phyloP scores from a whole-genome alignment of 2,113 vertebrate species.

The Onychostruthus taczanowskii region DNA sequence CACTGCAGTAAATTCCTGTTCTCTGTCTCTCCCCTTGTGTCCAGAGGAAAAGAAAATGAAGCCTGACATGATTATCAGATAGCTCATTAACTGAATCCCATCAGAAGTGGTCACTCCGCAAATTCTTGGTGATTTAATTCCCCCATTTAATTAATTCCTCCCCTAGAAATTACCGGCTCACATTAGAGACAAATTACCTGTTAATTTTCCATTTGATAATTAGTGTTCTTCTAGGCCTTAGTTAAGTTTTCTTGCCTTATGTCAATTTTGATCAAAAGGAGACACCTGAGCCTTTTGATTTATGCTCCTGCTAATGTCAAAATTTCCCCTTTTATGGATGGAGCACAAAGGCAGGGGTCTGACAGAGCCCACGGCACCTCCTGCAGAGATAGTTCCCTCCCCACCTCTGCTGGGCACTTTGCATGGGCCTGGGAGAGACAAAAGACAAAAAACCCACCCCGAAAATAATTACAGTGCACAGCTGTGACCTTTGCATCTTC shows the following conservation, averaged over 20 bases:
- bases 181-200: slow-evolving; percentile 28
- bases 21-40: background rate
- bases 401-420: background rate
- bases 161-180: background rate
- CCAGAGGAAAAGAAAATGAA: slow-evolving; percentile 1
- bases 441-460: background rate
- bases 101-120: background rate
- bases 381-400: background rate
- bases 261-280: background rate
- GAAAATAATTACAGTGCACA: background rate
- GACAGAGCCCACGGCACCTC: background rate
- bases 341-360: background rate
- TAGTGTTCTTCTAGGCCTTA: background rate
- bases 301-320: background rate
- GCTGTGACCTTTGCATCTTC: background rate
- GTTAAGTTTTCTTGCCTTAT: background rate
- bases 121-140: slow-evolving; percentile 18
- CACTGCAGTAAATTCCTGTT: background rate
- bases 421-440: rapidly evolving
- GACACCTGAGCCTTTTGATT: background rate
- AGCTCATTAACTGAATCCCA: background rate
- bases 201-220: slow-evolving; percentile 27
- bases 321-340: rapidly evolving
- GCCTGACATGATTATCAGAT: background rate
- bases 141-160: slow-evolving; percentile 16